Evolutionary conservation across 2,113 vertebrate species (phyloP).

Genomic region (Neofelis nebulosa): DNA sequence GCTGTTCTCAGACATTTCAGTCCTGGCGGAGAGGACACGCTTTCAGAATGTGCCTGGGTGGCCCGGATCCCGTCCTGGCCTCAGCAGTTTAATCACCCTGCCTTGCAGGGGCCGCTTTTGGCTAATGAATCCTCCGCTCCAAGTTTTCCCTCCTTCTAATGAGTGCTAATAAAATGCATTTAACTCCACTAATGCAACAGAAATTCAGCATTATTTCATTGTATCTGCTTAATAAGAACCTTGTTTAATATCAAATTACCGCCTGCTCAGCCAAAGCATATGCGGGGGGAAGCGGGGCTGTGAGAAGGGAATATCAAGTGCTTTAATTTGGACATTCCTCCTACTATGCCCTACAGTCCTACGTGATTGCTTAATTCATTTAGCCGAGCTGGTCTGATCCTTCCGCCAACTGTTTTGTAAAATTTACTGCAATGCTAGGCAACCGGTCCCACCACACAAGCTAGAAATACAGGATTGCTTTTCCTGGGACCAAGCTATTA

Average conservation of each 20-base stretch:
- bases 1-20: conserved; percentile 59
- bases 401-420: conserved; percentile 85
- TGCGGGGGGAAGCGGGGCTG: conserved; percentile 85
- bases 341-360: conserved; percentile 88
- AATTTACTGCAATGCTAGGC: conserved; percentile 83
- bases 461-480: conserved; percentile 83
- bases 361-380: conserved; percentile 91
- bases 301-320: conserved; percentile 91
- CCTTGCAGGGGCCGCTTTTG: conserved; percentile 79
- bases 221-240: conserved; percentile 90
- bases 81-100: conserved; percentile 84
- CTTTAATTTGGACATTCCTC: conserved; percentile 93
- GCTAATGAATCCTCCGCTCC: conserved; percentile 85
- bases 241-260: conserved; percentile 91
- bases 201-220: conserved; percentile 82
- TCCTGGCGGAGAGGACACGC: conserved; percentile 28
- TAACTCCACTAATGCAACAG: conserved; percentile 85
- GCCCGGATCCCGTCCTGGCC: conserved; percentile 73
- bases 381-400: conserved; percentile 86
- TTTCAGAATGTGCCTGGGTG: conserved; percentile 79
- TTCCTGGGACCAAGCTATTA: conserved; percentile 89
- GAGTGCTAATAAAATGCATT: conserved; percentile 90
- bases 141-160: conserved; percentile 89
- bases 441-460: conserved; percentile 83
- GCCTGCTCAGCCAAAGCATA: conserved; percentile 85